Percentiles rank a stretch among this genome's conserved stretches.
phyloP scores from a whole-genome alignment of 2,113 vertebrate genomes.

The Abramis brama region DNA sequence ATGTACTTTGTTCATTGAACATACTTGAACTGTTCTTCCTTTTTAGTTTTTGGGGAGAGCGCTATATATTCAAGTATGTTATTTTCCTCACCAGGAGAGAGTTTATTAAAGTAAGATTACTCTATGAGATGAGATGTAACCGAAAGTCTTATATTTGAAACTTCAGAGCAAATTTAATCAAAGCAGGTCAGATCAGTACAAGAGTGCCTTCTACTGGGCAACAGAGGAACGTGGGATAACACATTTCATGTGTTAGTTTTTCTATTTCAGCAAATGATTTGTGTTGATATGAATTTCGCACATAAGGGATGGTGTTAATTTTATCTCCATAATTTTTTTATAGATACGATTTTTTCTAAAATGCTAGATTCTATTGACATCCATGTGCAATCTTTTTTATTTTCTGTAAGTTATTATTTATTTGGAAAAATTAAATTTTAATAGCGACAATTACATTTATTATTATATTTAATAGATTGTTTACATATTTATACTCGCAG shows the following conservation, averaged over 20 bases:
- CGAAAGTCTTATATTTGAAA: not conserved
- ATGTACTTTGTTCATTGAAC: no score
- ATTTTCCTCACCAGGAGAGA: not conserved
- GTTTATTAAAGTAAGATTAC: not conserved
- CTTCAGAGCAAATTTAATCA: conserved; percentile 1
- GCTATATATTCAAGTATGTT: not conserved
- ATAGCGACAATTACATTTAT: no score
- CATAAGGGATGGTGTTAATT: not conserved
- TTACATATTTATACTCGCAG: not conserved
- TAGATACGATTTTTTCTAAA: not conserved
- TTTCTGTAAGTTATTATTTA: not conserved
- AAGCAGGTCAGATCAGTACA: conserved; percentile 48
- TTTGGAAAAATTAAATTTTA: not conserved
- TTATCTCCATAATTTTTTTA: not conserved
- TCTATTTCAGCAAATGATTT: not conserved
- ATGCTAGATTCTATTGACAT: not conserved
- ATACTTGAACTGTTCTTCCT: not conserved
- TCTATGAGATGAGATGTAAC: not conserved
- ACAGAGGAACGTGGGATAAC: conserved; percentile 5
- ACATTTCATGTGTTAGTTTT: not conserved
- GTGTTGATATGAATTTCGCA: not conserved
- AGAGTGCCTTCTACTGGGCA: conserved; percentile 66
- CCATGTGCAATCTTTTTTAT: not conserved
- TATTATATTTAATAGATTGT: no score
- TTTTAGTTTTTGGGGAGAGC: not conserved